These are phyloP conservation scores for Felis chaus DNA, from an alignment of 2,113 vertebrate species.

Conservation along the genomic window DNA sequence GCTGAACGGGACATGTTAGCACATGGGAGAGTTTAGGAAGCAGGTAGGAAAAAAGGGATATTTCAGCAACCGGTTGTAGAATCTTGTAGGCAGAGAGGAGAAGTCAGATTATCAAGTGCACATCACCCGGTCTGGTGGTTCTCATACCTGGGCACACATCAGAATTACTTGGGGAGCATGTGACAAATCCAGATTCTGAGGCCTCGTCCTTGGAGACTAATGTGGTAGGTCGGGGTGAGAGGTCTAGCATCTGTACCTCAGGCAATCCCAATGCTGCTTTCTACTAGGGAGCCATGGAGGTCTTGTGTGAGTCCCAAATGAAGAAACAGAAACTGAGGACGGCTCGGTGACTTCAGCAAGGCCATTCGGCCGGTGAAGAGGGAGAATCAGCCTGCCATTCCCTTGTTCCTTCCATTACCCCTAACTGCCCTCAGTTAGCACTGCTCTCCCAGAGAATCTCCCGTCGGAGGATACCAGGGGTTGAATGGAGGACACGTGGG, in stretches of 20 bases:
- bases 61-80: not conserved
- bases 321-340: not conserved
- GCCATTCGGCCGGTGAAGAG: not conserved
- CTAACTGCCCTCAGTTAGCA: not conserved
- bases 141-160: not conserved
- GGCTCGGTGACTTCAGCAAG: not conserved
- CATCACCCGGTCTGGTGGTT: not conserved
- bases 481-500: constrained; percentile 22
- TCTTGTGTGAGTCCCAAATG: not conserved
- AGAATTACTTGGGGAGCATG: not conserved
- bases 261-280: not conserved
- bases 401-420: not conserved
- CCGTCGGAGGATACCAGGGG: not conserved
- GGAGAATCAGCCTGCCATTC: not conserved
- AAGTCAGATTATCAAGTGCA: not conserved
- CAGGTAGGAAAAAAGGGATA: not conserved
- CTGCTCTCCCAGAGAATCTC: not conserved
- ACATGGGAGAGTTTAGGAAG: not conserved
- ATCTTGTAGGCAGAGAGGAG: not conserved
- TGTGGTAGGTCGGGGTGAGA: not conserved
- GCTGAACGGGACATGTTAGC: not conserved
- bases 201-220: not conserved
- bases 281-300: not conserved
- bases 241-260: not conserved
- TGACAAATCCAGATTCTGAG: not conserved